Conservation (phyloP, 2,797 vertebrate genomes). For the Oophaga sylvatica region DNA sequence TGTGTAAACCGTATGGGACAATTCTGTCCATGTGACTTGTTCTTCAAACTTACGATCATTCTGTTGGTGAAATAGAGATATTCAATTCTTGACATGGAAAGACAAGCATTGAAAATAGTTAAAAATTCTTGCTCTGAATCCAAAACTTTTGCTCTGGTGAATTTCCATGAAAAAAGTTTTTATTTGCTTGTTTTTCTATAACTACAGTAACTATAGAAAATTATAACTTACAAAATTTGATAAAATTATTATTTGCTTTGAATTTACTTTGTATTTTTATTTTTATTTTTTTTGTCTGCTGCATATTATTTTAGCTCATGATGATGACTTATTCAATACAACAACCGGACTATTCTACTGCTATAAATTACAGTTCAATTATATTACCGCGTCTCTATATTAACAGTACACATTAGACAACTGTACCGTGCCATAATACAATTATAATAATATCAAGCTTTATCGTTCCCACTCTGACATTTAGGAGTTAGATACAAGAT, state of each 20-base stretch:
- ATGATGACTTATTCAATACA: background rate
- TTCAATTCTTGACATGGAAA: no score
- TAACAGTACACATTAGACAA: background rate
- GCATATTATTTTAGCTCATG: background rate
- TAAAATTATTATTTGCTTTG: background rate
- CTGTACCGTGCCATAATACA: background rate
- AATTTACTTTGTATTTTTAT: background rate
- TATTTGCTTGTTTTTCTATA: no score
- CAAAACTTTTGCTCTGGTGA: no score
- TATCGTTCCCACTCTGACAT: background rate
- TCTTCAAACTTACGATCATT: no score
- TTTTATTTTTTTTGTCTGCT: background rate
- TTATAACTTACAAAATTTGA: no score
- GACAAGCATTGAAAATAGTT: no score
- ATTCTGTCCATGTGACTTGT: no score
- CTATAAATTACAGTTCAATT: background rate
- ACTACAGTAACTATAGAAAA: no score
- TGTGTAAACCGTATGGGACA: no score
- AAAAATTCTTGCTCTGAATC: no score
- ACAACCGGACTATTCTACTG: background rate
- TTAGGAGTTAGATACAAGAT: constrained; percentile 3
- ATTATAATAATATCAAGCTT: constrained; percentile 14
- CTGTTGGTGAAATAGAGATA: no score
- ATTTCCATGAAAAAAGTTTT: no score
- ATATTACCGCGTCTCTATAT: background rate